Base-by-base conservation (phyloP, 92 coral and sea anemone species). In the Paragorgia papillata region DNA sequence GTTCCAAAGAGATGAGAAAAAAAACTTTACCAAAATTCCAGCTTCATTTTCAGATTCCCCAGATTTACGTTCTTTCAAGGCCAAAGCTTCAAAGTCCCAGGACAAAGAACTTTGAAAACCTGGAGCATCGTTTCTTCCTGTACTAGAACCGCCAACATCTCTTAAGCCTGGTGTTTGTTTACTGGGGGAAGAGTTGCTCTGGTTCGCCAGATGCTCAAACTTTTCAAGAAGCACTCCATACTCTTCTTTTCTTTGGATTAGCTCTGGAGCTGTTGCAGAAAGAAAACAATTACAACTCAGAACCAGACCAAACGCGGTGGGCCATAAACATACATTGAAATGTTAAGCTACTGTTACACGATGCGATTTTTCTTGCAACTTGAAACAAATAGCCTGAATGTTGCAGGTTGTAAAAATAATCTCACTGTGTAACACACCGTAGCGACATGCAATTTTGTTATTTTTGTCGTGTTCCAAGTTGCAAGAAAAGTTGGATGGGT, bases 81-180 rank as follows among this genome's bases (percentile, higher is more conserved):
- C 17, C 2, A 63, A 31, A 31, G 48, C 69, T 35, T 67, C 57
- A 22, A 19, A 43, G 27, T 67, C 74, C 74, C 57, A 67, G 1
- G 57, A 67, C 74, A 67, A 8, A 7, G 24, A 28, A 15, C 1
- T 43, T n/a, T 46, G 51, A 0, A 7, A 3, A 31, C 0, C 51
- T 17, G 30, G 32, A 14, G 2, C 14, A 6, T 25, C 28, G 15
- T 18, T 39, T 39, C 32, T 8, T 1, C 7, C 53, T 6, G 14
- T n/a, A 7, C 57, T 25, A n/a, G 74, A 1, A 41, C 32, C 33
- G 57, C 10, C 57, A n/a, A 41, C 57, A 3, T 41, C 26, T 46
- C 74, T 44, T 63, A 35, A 35, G 18, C 69, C 69, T 1, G 9
- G 12, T 2, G 74, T 46, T 46, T 37, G 50, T 9, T 10, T 22